Conservation (phyloP, 2,113 vertebrate genomes). For the Rhinopithecus roxellana region DNA sequence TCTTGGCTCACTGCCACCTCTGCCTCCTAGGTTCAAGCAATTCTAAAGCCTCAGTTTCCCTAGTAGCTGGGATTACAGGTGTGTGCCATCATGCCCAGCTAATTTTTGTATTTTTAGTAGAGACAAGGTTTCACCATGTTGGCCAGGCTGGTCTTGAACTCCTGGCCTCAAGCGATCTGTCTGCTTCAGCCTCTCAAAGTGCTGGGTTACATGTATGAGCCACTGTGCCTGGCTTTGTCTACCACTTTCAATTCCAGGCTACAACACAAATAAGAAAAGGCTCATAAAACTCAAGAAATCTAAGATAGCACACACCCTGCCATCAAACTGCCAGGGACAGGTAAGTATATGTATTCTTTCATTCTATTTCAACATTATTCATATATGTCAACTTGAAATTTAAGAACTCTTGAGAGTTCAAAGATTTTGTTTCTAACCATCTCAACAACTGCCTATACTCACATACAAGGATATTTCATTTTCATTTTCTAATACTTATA, state of each 20-base stretch:
- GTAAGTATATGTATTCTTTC: background rate
- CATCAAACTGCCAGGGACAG: background rate
- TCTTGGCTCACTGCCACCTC: too few species aligned
- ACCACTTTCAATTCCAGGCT: background rate
- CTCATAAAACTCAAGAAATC: background rate
- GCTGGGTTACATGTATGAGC: too few species aligned
- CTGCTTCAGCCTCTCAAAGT: too few species aligned
- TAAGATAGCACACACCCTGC: background rate
- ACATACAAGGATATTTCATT: background rate
- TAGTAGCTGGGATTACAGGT: too few species aligned
- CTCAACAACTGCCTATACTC: background rate
- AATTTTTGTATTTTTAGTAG: too few species aligned
- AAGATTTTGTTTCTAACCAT: background rate
- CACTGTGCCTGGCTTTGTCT: background rate
- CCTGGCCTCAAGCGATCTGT: too few species aligned
- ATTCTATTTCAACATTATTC: background rate
- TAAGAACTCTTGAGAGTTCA: background rate
- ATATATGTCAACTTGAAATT: background rate
- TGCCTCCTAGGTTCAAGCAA: too few species aligned
- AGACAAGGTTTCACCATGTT: too few species aligned
- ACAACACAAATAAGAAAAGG: background rate
- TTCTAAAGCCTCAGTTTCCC: too few species aligned
- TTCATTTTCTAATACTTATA: background rate
- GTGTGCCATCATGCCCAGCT: too few species aligned
- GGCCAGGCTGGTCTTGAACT: too few species aligned